Conservation (phyloP, 2,888 invertebrate genomes). For the Prosapia bicincta region DNA sequence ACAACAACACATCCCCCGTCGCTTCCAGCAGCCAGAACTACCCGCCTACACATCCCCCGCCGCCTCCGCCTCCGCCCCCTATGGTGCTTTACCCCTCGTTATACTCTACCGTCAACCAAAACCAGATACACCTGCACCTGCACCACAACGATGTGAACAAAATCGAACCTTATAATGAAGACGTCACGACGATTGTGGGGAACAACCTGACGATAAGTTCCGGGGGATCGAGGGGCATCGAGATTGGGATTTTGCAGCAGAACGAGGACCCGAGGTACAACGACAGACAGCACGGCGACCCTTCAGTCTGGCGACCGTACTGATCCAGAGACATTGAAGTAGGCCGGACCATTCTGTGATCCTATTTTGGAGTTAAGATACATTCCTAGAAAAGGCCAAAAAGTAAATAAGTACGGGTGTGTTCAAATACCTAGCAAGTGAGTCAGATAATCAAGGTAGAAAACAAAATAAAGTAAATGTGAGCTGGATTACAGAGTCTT, state of each 20-base stretch:
- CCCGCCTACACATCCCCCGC: constrained; percentile 32
- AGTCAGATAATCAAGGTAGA: no score
- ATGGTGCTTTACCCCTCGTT: constrained; percentile 76
- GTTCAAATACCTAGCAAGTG: no score
- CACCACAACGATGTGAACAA: constrained; percentile 54
- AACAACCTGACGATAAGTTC: constrained; percentile 40
- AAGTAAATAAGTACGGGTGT: no score
- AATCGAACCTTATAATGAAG: constrained; percentile 35
- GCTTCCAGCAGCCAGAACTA: constrained; percentile 24
- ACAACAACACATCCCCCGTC: constrained; percentile 51
- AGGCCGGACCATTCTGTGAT: no score
- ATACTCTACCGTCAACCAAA: constrained; percentile 81
- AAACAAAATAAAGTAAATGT: no score
- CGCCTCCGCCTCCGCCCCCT: constrained; percentile 49
- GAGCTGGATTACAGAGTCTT: no score
- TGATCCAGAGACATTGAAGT: no score
- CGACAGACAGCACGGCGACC: constrained; percentile 41
- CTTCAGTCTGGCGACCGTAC: constrained; percentile 44
- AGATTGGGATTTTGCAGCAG: constrained; percentile 39
- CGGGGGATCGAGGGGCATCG: constrained; percentile 36
- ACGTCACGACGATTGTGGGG: constrained; percentile 39
- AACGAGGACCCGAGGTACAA: constrained; percentile 36
- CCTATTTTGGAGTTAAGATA: no score
- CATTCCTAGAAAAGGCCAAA: no score
- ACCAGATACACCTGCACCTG: constrained; percentile 78